Percentiles rank a stretch among this genome's conserved stretches.
phyloP scores from a whole-genome alignment of 2,888 invertebrate species.

The Drosophila quinaria region DNA sequence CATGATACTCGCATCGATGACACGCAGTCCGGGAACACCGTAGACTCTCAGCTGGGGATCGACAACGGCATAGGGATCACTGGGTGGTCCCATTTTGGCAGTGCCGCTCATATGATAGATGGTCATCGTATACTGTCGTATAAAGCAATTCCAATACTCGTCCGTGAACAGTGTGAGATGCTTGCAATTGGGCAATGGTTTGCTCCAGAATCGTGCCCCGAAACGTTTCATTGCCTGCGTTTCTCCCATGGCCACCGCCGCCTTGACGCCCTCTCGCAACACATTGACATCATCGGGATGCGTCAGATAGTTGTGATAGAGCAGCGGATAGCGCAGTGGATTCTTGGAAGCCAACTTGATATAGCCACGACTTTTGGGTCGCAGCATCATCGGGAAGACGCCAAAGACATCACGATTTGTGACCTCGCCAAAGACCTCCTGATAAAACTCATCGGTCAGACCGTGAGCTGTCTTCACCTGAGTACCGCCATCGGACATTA shows the following conservation, averaged over 20 bases:
- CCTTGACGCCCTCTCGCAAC: constrained; percentile 94
- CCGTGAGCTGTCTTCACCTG: constrained; percentile 93
- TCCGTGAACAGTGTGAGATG: constrained; percentile 92
- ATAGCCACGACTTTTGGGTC: constrained; percentile 94
- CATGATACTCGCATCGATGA: constrained; percentile 96
- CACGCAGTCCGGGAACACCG: constrained; percentile 91
- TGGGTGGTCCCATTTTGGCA: constrained; percentile 93
- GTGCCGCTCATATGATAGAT: constrained; percentile 95
- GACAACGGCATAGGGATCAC: constrained; percentile 92
- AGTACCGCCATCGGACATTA: constrained; percentile 93
- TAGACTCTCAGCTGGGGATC: constrained; percentile 92
- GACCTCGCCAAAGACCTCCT: constrained; percentile 90
- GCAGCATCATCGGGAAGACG: constrained; percentile 94
- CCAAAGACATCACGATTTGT: constrained; percentile 92
- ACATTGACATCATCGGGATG: constrained; percentile 94
- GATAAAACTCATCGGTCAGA: constrained; percentile 92
- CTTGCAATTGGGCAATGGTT: constrained; percentile 93
- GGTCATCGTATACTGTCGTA: constrained; percentile 94
- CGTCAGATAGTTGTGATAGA: constrained; percentile 96
- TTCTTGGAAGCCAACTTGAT: constrained; percentile 90
- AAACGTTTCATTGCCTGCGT: constrained; percentile 92
- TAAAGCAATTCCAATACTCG: constrained; percentile 94
- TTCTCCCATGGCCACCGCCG: constrained; percentile 92
- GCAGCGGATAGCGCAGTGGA: constrained; percentile 92
- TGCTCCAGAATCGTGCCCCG: constrained; percentile 91